These are phyloP conservation scores for Macaca fascicularis DNA, from an alignment of 2,113 vertebrate genomes.

Conservation along the genomic window DNA sequence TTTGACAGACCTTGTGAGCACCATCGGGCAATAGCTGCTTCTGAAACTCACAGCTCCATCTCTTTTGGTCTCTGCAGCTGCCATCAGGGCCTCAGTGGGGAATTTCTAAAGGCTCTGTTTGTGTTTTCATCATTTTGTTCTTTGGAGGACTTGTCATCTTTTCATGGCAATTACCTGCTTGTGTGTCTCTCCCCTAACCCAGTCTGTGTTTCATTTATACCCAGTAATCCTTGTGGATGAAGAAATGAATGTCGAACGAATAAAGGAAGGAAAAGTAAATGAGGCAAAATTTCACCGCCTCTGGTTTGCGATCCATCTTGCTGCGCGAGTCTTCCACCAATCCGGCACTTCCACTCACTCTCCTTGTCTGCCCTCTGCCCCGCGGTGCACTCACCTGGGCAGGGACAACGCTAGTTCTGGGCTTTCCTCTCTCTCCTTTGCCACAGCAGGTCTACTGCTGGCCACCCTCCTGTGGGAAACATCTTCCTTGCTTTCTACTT, in stretches of 20 bases:
- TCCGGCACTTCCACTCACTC: fast-evolving
- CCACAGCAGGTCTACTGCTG: not conserved
- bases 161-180: not conserved
- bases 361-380: too few species aligned
- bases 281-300: fast-evolving
- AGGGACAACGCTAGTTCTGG: fast-evolving
- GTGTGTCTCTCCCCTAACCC: not conserved
- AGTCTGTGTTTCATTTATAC: not conserved
- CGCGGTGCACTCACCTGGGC: fast-evolving
- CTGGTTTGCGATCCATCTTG: fast-evolving
- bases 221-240: not conserved
- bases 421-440: too few species aligned
- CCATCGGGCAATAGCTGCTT: not conserved
- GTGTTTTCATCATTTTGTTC: not conserved
- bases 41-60: too few species aligned
- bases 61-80: not conserved
- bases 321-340: fast-evolving
- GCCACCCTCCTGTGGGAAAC: not conserved
- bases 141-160: not conserved
- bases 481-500: not conserved
- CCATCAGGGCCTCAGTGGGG: fast-evolving
- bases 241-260: not conserved
- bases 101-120: not conserved
- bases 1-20: not conserved
- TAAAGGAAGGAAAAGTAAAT: not conserved